Conservation (phyloP, 2,888 invertebrate species). For the Elysia crispata region DNA sequence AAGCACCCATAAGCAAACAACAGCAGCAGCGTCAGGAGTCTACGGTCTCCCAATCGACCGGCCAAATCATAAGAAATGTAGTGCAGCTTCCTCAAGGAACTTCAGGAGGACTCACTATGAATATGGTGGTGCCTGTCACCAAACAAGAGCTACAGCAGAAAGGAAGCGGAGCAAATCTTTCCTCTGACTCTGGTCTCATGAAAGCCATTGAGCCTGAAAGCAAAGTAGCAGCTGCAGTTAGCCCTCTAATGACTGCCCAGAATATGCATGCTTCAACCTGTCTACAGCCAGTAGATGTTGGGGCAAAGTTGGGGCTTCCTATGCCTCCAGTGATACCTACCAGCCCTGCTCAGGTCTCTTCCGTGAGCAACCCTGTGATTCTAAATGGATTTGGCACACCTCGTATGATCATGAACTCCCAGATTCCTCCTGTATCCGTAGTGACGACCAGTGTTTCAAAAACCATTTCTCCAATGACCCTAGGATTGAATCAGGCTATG, state of each 20-base stretch:
- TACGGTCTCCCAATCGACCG: neutral
- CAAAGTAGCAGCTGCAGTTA: constrained; percentile 5
- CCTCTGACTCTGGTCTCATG: too few relatives aligned
- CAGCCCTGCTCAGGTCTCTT: constrained; percentile 9
- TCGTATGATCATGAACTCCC: constrained; percentile 59
- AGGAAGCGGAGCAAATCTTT: too few relatives aligned
- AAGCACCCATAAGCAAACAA: neutral
- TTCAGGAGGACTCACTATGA: constrained; percentile 49
- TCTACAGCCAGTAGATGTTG: constrained; percentile 24
- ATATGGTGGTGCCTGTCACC: constrained; percentile 50
- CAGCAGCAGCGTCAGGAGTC: neutral
- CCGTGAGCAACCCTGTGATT: constrained; percentile 48
- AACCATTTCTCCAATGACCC: constrained; percentile 70
- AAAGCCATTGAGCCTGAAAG: too few relatives aligned
- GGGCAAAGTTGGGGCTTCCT: constrained; percentile 27
- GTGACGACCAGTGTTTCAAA: constrained; percentile 72
- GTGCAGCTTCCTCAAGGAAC: constrained; percentile 39
- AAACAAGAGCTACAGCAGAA: constrained; percentile 15
- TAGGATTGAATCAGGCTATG: constrained; percentile 56
- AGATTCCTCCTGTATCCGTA: constrained; percentile 72
- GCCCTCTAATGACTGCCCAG: constrained; percentile 25
- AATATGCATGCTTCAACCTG: constrained; percentile 29
- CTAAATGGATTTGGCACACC: constrained; percentile 58
- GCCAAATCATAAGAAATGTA: constrained; percentile 27
- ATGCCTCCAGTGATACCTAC: constrained; percentile 39